phyloP scores from a whole-genome alignment of 1,140 invertebrate species.

The Euura lappo region DNA sequence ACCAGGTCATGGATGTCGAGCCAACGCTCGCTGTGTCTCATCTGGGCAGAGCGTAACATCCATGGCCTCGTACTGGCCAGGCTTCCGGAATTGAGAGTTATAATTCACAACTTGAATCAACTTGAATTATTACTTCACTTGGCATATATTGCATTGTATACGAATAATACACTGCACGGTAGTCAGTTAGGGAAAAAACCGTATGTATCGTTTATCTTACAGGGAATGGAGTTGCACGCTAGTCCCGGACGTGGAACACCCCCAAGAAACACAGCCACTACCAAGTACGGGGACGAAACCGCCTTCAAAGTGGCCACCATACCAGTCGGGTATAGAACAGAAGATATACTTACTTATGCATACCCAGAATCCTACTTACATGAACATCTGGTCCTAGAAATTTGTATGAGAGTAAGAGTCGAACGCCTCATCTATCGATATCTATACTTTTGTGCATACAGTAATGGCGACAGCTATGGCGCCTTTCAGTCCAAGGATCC shows the following conservation, averaged over 20 bases:
- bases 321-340: conserved; percentile 36
- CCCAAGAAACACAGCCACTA: conserved; percentile 34
- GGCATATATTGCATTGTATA: no score
- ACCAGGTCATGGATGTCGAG: no score
- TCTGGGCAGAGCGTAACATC: no score
- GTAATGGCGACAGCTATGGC: conserved; percentile 49
- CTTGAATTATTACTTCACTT: no score
- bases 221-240: conserved; percentile 50
- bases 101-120: no score
- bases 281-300: conserved; percentile 36
- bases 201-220: background rate
- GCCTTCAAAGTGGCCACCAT: conserved; percentile 36
- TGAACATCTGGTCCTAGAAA: conserved; percentile 13
- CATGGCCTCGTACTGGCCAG: no score
- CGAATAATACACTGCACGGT: no score
- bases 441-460: background rate
- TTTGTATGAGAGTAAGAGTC: conserved; percentile 4
- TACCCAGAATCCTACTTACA: background rate
- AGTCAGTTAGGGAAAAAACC: no score
- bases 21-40: no score
- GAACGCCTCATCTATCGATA: conserved; percentile 3
- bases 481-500: conserved; percentile 63
- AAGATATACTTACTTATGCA: background rate
- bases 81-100: no score
- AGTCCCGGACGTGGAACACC: conserved; percentile 26